Conservation (phyloP, 2,888 invertebrate genomes). For the Clitarchus hookeri region DNA sequence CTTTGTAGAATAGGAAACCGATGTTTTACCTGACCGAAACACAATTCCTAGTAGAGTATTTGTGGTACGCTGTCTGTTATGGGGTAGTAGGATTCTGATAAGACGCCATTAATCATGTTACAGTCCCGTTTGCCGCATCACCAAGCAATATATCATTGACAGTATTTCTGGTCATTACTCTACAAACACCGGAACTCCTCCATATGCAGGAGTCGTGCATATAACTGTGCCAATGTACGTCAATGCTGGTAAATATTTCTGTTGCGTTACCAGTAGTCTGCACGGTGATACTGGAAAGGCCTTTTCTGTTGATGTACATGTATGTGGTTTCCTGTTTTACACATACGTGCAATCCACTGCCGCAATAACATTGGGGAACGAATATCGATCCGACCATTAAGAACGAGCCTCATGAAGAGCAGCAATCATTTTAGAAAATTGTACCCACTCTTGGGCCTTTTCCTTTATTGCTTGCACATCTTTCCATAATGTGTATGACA, state of each 20-base stretch:
- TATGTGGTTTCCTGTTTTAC: too few species aligned
- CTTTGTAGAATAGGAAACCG: background rate
- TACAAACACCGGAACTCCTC: slow-evolving; percentile 1
- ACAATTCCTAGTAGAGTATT: background rate
- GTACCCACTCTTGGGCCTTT: too few species aligned
- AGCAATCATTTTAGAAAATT: too few species aligned
- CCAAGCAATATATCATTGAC: background rate
- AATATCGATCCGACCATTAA: too few species aligned
- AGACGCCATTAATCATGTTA: background rate
- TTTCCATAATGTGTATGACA: too few species aligned
- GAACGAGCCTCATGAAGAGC: too few species aligned
- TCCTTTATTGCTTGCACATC: too few species aligned
- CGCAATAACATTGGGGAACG: too few species aligned
- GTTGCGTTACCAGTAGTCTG: slow-evolving; percentile 18
- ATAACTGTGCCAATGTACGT: slow-evolving; percentile 1
- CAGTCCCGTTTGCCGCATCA: background rate
- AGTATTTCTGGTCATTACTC: background rate
- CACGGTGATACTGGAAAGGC: background rate
- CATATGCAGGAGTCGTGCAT: slow-evolving; percentile 10
- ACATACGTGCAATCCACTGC: too few species aligned
- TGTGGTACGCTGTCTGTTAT: too few species aligned
- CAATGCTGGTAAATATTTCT: slow-evolving; percentile 22
- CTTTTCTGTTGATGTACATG: slow-evolving; percentile 5
- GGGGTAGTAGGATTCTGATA: too few species aligned
- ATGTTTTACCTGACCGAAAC: slow-evolving; percentile 20